Percentiles rank a stretch among this genome's conserved stretches.
Conservation (phyloP, 2,113 vertebrate species). For the Ciconia maguari region DNA sequence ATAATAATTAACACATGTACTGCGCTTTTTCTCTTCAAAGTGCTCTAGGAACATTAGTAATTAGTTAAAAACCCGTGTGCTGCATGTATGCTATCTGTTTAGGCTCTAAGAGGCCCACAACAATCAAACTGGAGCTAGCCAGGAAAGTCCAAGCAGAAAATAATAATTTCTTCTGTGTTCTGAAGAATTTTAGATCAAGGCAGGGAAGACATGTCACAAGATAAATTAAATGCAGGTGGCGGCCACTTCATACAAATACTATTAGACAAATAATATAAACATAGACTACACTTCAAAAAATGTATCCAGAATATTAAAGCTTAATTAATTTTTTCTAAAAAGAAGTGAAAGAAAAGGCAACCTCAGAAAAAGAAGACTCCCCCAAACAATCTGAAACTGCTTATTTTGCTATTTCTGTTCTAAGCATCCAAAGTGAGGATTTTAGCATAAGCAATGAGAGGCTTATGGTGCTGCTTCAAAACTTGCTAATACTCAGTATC, state of each 20-base stretch:
- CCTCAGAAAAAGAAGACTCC: background rate
- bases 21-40: constrained; percentile 52
- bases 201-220: constrained; percentile 33
- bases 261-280: constrained; percentile 37
- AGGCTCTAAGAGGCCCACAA: constrained; percentile 51
- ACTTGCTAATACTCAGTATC: background rate
- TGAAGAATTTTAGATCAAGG: constrained; percentile 45
- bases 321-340: constrained; percentile 4
- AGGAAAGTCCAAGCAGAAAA: constrained; percentile 44
- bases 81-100: constrained; percentile 25
- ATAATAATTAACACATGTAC: constrained; percentile 59
- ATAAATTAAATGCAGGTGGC: constrained; percentile 60
- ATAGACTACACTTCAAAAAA: background rate
- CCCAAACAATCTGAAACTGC: background rate
- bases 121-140: constrained; percentile 35
- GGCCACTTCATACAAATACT: constrained; percentile 2
- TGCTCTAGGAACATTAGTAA: constrained; percentile 44
- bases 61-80: constrained; percentile 23
- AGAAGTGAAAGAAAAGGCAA: background rate
- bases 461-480: background rate
- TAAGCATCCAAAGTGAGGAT: background rate
- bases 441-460: background rate
- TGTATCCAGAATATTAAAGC: background rate
- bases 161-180: background rate
- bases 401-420: background rate